A percentile compares a stretch with the other conserved stretches of the same genome.
phyloP scores from a whole-genome alignment of 2,888 invertebrate genomes.

The Caenorhabditis imperialis region DNA sequence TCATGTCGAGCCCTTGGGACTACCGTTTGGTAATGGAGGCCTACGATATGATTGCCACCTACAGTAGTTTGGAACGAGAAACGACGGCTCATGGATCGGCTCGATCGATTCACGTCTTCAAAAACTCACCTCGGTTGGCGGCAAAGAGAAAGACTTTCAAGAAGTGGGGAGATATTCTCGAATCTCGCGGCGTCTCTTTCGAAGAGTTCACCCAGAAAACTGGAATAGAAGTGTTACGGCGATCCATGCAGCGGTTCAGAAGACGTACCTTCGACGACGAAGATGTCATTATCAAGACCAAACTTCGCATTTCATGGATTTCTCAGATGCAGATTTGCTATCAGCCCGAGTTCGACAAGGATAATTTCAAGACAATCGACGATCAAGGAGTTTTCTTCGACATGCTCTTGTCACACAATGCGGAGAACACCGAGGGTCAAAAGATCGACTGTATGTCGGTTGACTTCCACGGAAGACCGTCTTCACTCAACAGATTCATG shows the following conservation, averaged over 20 bases:
- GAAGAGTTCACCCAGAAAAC: slow-evolving; percentile 75
- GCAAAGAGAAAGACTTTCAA: slow-evolving; percentile 73
- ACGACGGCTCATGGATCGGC: slow-evolving; percentile 73
- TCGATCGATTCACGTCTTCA: slow-evolving; percentile 70
- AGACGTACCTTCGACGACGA: slow-evolving; percentile 74
- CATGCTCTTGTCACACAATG: slow-evolving; percentile 74
- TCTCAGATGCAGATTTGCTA: slow-evolving; percentile 76
- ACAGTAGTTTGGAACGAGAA: slow-evolving; percentile 74
- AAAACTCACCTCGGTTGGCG: slow-evolving; percentile 66
- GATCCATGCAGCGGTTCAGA: slow-evolving; percentile 75
- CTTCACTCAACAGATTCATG: slow-evolving; percentile 75
- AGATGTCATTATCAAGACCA: slow-evolving; percentile 71
- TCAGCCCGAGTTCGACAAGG: slow-evolving; percentile 72
- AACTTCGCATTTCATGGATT: slow-evolving; percentile 73
- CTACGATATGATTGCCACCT: slow-evolving; percentile 73
- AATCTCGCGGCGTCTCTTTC: slow-evolving; percentile 70
- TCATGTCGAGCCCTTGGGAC: slow-evolving; percentile 73
- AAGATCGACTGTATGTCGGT: slow-evolving; percentile 76
- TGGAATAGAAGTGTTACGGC: slow-evolving; percentile 67
- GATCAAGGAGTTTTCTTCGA: slow-evolving; percentile 76
- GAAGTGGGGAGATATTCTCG: slow-evolving; percentile 73
- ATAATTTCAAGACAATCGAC: slow-evolving; percentile 69
- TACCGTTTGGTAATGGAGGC: slow-evolving; percentile 74
- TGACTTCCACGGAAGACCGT: slow-evolving; percentile 76
- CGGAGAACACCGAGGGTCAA: slow-evolving; percentile 71